Evolutionary conservation across 2,797 vertebrate genomes (phyloP).

Genomic region (Acanthis flammea): DNA sequence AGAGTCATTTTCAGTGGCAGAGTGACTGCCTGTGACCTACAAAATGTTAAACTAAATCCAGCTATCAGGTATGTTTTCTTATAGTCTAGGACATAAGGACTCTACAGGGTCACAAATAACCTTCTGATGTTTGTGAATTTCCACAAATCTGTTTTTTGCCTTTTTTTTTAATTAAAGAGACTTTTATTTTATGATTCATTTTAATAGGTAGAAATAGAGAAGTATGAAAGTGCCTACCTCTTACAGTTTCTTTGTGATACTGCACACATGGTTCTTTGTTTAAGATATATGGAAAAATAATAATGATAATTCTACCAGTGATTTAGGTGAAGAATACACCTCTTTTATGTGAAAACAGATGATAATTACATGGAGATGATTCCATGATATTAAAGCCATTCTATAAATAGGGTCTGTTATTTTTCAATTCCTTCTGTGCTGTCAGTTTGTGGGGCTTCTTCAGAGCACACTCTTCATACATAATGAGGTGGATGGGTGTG

Average conservation of each 20-base stretch:
- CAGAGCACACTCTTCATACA: not conserved
- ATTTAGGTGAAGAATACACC: not conserved
- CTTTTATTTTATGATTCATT: not conserved
- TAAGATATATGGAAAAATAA: not conserved
- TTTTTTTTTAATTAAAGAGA: not conserved
- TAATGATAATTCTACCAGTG: not conserved
- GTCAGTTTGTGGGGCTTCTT: not conserved
- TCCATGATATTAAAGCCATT: not conserved
- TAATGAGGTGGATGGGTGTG: not conserved
- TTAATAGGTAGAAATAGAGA: not conserved
- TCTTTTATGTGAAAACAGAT: not conserved
- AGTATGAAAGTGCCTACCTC: not conserved
- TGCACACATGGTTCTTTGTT: not conserved
- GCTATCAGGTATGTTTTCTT: not conserved
- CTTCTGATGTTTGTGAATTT: not conserved
- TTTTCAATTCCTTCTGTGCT: not conserved
- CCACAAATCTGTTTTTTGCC: not conserved
- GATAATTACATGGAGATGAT: not conserved
- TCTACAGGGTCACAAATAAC: not conserved
- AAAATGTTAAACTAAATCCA: slow-evolving; percentile 13
- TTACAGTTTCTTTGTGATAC: not conserved
- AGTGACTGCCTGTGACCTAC: not conserved
- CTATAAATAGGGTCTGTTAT: not conserved
- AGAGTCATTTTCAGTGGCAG: not conserved
- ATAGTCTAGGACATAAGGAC: not conserved